Conservation (phyloP, 2,888 invertebrate species). For the Adineta ricciae region DNA sequence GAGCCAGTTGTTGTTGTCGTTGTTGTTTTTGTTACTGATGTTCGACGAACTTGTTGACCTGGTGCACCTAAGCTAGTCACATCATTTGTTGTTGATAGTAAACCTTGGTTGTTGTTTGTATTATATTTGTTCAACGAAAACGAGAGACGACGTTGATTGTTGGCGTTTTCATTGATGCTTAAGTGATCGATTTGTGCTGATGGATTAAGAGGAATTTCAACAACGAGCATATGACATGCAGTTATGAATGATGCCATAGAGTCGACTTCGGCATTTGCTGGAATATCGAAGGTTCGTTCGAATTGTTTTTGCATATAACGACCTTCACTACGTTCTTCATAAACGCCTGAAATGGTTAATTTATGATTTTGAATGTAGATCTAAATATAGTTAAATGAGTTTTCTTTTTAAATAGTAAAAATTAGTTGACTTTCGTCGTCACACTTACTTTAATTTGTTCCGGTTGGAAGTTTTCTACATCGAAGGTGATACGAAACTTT, state of each 20-base stretch:
- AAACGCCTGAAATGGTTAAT: conserved; percentile 5
- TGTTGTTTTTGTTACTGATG: background rate
- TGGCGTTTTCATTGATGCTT: background rate
- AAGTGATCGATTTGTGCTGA: background rate
- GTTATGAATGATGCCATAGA: background rate
- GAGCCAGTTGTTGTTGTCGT: background rate
- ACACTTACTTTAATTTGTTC: background rate
- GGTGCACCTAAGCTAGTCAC: background rate
- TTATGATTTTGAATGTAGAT: conserved; percentile 14
- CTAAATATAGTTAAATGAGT: background rate
- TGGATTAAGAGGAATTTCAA: background rate
- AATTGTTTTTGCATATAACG: background rate
- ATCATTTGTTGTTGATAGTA: background rate
- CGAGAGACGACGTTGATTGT: background rate
- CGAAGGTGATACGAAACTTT: conserved; percentile 19
- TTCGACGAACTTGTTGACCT: background rate
- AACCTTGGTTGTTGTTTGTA: background rate
- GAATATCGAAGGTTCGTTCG: background rate
- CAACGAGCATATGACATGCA: background rate
- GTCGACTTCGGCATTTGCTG: background rate
- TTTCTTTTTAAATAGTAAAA: too few relatives aligned
- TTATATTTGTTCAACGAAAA: background rate
- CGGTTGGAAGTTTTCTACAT: background rate
- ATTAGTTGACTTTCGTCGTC: background rate
- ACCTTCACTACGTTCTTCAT: background rate